A percentile compares a stretch with the other conserved stretches of the same genome.
Evolutionary conservation across 2,113 vertebrate genomes (phyloP).

Genomic region (Athene noctua): DNA sequence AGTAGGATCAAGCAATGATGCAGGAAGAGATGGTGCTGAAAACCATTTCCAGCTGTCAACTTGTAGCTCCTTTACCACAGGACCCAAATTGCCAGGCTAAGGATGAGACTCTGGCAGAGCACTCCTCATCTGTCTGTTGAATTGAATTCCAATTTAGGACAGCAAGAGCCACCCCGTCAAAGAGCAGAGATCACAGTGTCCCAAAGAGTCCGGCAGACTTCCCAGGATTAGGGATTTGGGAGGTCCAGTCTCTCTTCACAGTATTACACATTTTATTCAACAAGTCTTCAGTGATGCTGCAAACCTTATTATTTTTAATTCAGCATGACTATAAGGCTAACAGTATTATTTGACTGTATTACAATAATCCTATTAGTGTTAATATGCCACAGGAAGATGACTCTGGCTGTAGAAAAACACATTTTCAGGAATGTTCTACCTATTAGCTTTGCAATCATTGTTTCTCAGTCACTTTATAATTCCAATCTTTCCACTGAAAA

Average conservation of each 20-base stretch:
- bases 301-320: neutral
- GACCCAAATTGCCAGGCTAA: neutral
- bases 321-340: neutral
- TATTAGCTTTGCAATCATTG: neutral
- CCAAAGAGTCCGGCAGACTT: neutral
- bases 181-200: fast-evolving
- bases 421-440: conserved; percentile 18
- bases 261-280: neutral
- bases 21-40: neutral
- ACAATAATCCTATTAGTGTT: neutral
- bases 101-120: neutral
- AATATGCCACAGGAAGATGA: neutral
- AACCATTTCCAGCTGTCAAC: neutral
- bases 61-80: fast-evolving
- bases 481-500: neutral
- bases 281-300: neutral
- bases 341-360: neutral
- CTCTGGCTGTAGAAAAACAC: neutral
- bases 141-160: neutral
- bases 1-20: neutral
- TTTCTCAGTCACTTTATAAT: neutral
- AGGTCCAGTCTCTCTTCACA: neutral
- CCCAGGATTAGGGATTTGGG: fast-evolving
- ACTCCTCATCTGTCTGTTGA: neutral
- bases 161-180: neutral